Conservation (phyloP, 2,113 vertebrate genomes). For the Vombatus ursinus region DNA sequence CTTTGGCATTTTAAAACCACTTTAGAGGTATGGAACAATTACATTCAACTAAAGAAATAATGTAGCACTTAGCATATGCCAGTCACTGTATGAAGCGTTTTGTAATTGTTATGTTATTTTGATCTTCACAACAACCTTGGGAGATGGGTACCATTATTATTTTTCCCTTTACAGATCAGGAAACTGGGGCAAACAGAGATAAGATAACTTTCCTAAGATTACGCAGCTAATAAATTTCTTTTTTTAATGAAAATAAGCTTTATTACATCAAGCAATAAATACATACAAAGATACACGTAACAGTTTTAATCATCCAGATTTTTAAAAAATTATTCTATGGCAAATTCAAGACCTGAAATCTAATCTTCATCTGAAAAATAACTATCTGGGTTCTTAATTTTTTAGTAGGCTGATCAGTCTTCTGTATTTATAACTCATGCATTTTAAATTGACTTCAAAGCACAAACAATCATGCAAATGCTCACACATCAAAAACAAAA, state of each 20-base stretch:
- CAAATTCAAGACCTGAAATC: slow-evolving; percentile 81
- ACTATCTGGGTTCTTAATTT: slow-evolving; percentile 69
- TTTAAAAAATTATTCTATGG: slow-evolving; percentile 78
- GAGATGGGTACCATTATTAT: no score
- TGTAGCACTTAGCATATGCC: no score
- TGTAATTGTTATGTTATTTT: no score
- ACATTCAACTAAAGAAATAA: no score
- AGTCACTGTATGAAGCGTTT: no score
- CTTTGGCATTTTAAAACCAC: no score
- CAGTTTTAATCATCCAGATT: slow-evolving; percentile 87
- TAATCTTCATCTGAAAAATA: slow-evolving; percentile 76
- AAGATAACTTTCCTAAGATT: no score
- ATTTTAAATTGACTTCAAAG: slow-evolving; percentile 85
- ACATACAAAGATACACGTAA: slow-evolving; percentile 98
- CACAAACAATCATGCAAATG: slow-evolving; percentile 87
- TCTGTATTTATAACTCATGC: slow-evolving; percentile 92
- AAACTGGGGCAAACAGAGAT: no score
- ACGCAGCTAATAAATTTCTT: not conserved
- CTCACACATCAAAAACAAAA: slow-evolving; percentile 77
- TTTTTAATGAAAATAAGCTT: slow-evolving; percentile 99
- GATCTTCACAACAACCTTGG: no score
- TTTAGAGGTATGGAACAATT: no score
- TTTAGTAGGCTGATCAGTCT: slow-evolving; percentile 81
- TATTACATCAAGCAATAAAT: slow-evolving; percentile 99
- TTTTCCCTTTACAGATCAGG: no score